Percentiles rank a stretch among this genome's conserved stretches.
These are phyloP conservation scores for Drosophila kikkawai DNA, from an alignment of 1,140 invertebrate species.

Conservation along the genomic window DNA sequence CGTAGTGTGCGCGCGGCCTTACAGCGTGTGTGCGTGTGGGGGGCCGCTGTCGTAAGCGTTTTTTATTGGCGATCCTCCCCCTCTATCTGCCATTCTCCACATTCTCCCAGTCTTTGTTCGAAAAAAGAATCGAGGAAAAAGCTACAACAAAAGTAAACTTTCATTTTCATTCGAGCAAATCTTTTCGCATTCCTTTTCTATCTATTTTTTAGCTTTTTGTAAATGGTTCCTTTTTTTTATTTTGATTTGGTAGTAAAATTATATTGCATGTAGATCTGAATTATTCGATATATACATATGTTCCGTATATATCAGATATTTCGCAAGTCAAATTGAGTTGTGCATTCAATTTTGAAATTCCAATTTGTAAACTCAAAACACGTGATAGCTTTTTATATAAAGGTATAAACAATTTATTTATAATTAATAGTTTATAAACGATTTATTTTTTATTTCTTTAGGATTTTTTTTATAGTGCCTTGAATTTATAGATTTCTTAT, in stretches of 20 bases:
- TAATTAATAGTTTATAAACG: background rate
- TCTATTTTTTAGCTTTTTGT: background rate
- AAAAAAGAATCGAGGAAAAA: conserved; percentile 44
- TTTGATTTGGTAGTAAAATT: conserved; percentile 28
- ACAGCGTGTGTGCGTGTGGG: conserved; percentile 50
- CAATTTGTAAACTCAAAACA: conserved; percentile 1
- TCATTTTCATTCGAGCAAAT: conserved; percentile 55
- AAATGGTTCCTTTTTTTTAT: background rate
- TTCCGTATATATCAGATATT: conserved; percentile 6
- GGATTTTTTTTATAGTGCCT: background rate
- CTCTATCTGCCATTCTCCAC: background rate
- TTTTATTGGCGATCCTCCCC: conserved; percentile 63
- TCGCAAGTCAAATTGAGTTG: conserved; percentile 30
- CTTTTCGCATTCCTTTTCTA: conserved; percentile 44
- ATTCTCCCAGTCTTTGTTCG: conserved; percentile 3
- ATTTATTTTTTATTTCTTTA: background rate
- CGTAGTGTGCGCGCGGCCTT: no score
- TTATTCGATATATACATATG: background rate
- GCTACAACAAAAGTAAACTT: conserved; percentile 59
- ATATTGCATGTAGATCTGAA: conserved; percentile 6
- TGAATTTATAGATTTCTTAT: conserved; percentile 3
- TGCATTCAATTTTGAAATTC: conserved; percentile 33
- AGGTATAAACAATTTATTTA: no score
- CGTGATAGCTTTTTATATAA: conserved; percentile 8
- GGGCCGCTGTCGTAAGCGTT: conserved; percentile 71